Base-by-base conservation (phyloP, 2,888 invertebrate species). In the Pocota personata region DNA sequence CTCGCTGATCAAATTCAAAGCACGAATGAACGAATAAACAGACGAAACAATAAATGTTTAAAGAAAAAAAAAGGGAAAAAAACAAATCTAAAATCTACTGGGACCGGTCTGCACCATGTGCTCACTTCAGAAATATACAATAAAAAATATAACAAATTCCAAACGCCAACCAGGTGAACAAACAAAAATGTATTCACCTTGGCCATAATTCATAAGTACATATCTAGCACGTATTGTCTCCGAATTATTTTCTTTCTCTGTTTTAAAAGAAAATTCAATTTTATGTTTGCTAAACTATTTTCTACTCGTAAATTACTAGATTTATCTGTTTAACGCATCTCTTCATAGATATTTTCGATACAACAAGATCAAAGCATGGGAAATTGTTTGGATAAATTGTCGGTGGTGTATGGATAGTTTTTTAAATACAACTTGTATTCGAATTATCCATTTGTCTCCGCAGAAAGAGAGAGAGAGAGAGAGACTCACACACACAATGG, bases 51-150 rank as follows among this genome's bases (percentile, higher is more conserved):
- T 50, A 73, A 50, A 55, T 37, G 50, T 50, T 40, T 43, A 52
- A 52, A 62, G 7, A 43, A 7, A 48, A 37, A 24, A 24, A 8
- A 24, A 16, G n/a, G 7, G 8, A 57, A 40, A 48, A 55, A 67
- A 27, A 21, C n/a, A 40, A 27, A 55, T 24, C 43, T 27, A 12
- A 55, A 0, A 24, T 21, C 27, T 19, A 32, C 24, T 37, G 35
- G 12, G 60, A 73, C 60, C 60, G 60, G 72, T 73, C 72, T 48
- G 2, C 19, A n/a, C 72, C 72, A 73, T 73, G 72, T 73, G 72
- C 60, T 50, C 43, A 37, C 58, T 58, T 37, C 14, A 40, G 27
- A 60, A 60, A 60, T 43, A 24, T 16, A 10, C 4, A 27, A 0
- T 21, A 16, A 14, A 46, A 57, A 12, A 14, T 24, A 71, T 14